These are phyloP conservation scores for Atherinosoma microstoma DNA, from an alignment of 2,797 vertebrate genomes.

Conservation along the genomic window DNA sequence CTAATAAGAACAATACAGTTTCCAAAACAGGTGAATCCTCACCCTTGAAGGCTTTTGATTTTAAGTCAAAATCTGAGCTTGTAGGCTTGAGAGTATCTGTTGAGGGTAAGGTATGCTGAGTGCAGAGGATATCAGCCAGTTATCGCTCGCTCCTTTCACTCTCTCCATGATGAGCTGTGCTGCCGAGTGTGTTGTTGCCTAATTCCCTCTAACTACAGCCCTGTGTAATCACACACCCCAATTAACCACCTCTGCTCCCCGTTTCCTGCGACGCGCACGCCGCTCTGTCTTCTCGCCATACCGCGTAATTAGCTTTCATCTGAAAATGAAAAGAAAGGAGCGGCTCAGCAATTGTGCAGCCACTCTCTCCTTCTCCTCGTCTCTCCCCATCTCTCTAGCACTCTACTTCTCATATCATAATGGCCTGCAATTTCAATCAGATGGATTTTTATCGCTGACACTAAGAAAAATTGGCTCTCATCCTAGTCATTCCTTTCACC, in stretches of 20 bases:
- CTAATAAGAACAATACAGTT: neutral
- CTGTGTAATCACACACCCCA: slow-evolving; percentile 99
- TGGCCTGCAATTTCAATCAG: slow-evolving; percentile 98
- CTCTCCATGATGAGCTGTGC: slow-evolving; percentile 92
- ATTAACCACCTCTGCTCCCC: slow-evolving; percentile 94
- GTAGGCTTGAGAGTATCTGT: slow-evolving; percentile 45
- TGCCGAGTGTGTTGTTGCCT: slow-evolving; percentile 96
- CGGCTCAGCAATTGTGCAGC: slow-evolving; percentile 93
- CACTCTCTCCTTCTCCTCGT: slow-evolving; percentile 72
- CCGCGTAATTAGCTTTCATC: slow-evolving; percentile 99
- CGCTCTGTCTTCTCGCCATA: slow-evolving; percentile 87
- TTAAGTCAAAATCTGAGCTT: slow-evolving; percentile 18
- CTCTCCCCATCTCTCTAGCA: slow-evolving; percentile 53
- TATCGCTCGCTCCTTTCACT: slow-evolving; percentile 90
- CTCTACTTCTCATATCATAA: slow-evolving; percentile 87
- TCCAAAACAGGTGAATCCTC: slow-evolving; percentile 2
- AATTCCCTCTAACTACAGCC: slow-evolving; percentile 97
- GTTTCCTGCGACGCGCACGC: slow-evolving; percentile 85
- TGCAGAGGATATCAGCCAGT: slow-evolving; percentile 90
- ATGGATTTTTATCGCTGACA: slow-evolving; percentile 97
- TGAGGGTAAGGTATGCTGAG: slow-evolving; percentile 81
- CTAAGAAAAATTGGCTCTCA: slow-evolving; percentile 93
- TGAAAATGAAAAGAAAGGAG: slow-evolving; percentile 88
- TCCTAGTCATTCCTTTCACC: slow-evolving; percentile 56
- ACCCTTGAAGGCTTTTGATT: neutral